A percentile compares a stretch with the other conserved stretches of the same genome.
phyloP scores from a whole-genome alignment of 2,113 vertebrate species.

The Cephalopholis sonnerati region DNA sequence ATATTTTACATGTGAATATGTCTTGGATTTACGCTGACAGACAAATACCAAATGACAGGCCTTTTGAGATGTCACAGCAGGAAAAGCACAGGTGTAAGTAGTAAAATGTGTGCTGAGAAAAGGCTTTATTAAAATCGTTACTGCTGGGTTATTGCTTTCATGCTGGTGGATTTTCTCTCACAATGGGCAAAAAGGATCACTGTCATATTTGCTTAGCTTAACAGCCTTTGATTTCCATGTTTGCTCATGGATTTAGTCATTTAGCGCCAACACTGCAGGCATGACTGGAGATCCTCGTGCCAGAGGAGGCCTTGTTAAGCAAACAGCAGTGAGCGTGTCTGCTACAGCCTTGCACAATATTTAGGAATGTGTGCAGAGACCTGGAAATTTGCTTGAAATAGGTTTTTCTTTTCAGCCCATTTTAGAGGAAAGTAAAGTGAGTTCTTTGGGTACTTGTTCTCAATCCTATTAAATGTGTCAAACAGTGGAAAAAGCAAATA shows the following conservation, averaged over 20 bases:
- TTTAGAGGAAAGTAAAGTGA: not conserved
- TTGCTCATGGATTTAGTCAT: slow-evolving; percentile 38
- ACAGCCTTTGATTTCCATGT: slow-evolving; percentile 39
- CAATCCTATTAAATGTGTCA: not conserved
- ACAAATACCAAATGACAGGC: not conserved
- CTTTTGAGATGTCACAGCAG: not conserved
- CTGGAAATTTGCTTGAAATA: not conserved
- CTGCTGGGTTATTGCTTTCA: not conserved
- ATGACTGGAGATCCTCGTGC: slow-evolving; percentile 29
- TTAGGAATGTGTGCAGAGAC: slow-evolving; percentile 35
- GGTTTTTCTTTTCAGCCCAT: not conserved
- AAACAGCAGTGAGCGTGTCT: slow-evolving; percentile 6
- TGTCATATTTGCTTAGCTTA: slow-evolving; percentile 27
- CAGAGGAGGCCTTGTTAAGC: slow-evolving; percentile 13
- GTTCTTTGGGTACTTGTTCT: not conserved
- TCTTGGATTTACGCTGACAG: slow-evolving; percentile 1
- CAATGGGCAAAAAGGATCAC: not conserved
- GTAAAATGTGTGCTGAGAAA: not conserved
- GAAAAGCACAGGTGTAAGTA: no score
- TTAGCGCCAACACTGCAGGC: slow-evolving; percentile 8
- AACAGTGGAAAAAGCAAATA: not conserved
- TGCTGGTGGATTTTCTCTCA: not conserved
- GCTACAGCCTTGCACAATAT: slow-evolving; percentile 21
- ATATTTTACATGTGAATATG: no score
- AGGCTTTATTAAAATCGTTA: not conserved